A percentile compares a stretch with the other conserved stretches of the same genome.
phyloP scores from a whole-genome alignment of 2,113 vertebrate genomes.

The Romanogobio albipinnatus region DNA sequence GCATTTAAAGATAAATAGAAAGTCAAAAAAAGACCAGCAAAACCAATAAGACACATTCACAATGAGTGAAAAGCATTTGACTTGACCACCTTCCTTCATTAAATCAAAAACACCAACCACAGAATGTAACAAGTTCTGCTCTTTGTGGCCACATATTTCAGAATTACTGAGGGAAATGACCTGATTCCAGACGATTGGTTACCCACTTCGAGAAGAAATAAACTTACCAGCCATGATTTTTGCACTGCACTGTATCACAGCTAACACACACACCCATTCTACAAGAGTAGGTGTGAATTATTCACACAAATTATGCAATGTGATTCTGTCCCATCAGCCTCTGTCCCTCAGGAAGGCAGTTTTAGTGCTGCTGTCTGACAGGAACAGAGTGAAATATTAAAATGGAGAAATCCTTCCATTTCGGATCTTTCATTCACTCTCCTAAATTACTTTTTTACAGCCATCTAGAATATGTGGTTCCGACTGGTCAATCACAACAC shows the following conservation, averaged over 20 bases:
- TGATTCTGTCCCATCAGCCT: constrained; percentile 28
- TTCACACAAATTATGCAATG: constrained; percentile 24
- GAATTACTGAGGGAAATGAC: not conserved
- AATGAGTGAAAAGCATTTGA: not conserved
- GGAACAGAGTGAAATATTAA: not conserved
- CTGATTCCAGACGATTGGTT: not conserved
- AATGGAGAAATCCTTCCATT: not conserved
- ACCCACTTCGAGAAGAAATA: constrained; percentile 1
- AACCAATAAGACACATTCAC: not conserved
- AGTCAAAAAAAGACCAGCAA: not conserved
- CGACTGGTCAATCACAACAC: not conserved
- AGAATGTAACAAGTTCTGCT: not conserved
- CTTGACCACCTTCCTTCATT: not conserved
- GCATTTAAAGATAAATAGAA: not conserved
- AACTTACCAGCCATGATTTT: not conserved
- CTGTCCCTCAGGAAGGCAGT: not conserved
- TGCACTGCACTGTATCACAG: not conserved
- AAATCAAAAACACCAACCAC: not conserved
- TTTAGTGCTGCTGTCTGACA: not conserved
- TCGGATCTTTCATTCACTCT: not conserved
- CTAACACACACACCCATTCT: not conserved
- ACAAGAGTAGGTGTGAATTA: constrained; percentile 7
- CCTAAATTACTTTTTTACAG: not conserved
- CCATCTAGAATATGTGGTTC: not conserved
- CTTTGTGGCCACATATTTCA: not conserved